Evolutionary conservation across 2,888 invertebrate species (phyloP).

Genomic region (Hylaea fasciaria): DNA sequence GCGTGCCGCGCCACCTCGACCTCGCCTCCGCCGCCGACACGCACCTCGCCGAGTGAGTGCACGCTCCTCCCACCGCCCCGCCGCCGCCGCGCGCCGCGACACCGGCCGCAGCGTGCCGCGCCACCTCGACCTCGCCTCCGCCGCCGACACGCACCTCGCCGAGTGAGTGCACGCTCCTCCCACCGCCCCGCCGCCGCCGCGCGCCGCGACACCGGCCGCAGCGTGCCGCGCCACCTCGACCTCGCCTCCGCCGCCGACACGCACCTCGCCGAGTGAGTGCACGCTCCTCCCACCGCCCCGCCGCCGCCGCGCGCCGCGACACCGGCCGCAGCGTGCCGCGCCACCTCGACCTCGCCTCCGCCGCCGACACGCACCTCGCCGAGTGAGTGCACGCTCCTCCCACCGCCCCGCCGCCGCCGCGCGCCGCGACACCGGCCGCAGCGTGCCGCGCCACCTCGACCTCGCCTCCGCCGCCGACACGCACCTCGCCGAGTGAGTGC

Average conservation of each 20-base stretch:
- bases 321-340: constrained; percentile 80
- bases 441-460: constrained; percentile 84
- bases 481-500: constrained; percentile 26
- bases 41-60: constrained; percentile 25
- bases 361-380: constrained; percentile 40
- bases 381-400: constrained; percentile 64
- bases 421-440: constrained; percentile 70
- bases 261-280: constrained; percentile 26
- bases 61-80: constrained; percentile 77
- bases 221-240: constrained; percentile 84
- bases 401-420: constrained; percentile 70
- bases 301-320: constrained; percentile 64
- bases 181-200: constrained; percentile 70
- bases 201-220: constrained; percentile 70
- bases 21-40: constrained; percentile 56
- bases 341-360: constrained; percentile 78
- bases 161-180: constrained; percentile 65
- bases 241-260: constrained; percentile 56
- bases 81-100: constrained; percentile 64
- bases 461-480: constrained; percentile 56
- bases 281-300: constrained; percentile 77
- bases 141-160: constrained; percentile 40
- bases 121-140: constrained; percentile 78
- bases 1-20: constrained; percentile 84
- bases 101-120: constrained; percentile 80